Evolutionary conservation across 2,797 vertebrate genomes (phyloP).

Genomic region (Gymnodraco acuticeps): DNA sequence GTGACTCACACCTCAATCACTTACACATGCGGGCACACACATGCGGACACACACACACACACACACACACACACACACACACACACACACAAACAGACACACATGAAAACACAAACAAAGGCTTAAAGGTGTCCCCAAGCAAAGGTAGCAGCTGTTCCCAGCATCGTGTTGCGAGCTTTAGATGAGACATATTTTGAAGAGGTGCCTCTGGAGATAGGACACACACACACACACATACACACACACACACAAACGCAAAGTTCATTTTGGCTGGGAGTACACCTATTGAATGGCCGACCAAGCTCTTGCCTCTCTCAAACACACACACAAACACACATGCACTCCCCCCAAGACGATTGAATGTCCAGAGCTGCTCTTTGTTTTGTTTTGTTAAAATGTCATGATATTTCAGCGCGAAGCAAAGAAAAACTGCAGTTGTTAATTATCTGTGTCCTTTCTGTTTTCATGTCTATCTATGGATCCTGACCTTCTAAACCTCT

Average conservation of each 20-base stretch:
- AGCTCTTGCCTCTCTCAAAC: constrained; percentile 14
- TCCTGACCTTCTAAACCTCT: constrained; percentile 12
- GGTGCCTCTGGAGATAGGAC: constrained; percentile 34
- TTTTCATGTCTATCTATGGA: not conserved
- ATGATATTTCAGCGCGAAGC: constrained; percentile 43
- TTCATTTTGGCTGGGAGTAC: not conserved
- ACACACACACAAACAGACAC: constrained; percentile 16
- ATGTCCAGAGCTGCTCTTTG: constrained; percentile 38
- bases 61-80: constrained; percentile 23
- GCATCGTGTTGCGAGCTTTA: constrained; percentile 61
- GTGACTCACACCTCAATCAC: constrained; percentile 64
- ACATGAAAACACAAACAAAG: constrained; percentile 33
- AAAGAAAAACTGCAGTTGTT: constrained; percentile 21
- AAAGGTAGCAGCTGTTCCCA: constrained; percentile 64
- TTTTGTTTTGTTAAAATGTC: constrained; percentile 42
- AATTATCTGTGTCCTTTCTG: constrained; percentile 19
- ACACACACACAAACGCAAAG: no score
- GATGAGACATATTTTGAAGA: constrained; percentile 65
- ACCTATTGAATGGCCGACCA: constrained; percentile 37
- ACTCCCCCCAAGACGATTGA: not conserved
- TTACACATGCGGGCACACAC: constrained; percentile 15
- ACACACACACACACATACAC: no score
- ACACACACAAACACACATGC: not conserved
- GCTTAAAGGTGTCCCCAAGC: constrained; percentile 58
- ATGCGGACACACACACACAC: not conserved